Conservation (phyloP, 2,797 vertebrate species). For the Eulemur albifrons region DNA sequence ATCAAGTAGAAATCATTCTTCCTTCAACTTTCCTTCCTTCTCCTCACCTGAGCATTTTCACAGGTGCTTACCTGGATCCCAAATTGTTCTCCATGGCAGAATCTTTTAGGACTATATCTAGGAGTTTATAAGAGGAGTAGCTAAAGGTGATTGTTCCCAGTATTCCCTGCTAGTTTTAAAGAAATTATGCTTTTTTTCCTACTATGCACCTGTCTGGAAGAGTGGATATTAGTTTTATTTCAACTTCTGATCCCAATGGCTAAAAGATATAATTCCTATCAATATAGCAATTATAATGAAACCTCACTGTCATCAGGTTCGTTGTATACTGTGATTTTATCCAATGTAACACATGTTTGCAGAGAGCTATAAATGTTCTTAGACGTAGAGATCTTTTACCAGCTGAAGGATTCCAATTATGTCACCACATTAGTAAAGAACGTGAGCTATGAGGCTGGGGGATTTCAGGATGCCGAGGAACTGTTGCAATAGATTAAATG, state of each 20-base stretch:
- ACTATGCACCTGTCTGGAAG: background rate
- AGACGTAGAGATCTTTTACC: background rate
- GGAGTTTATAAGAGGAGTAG: background rate
- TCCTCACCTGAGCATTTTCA: background rate
- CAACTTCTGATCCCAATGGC: background rate
- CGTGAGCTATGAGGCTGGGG: background rate
- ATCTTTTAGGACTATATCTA: background rate
- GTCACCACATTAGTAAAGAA: background rate
- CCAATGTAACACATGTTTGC: background rate
- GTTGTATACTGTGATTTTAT: background rate
- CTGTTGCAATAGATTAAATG: background rate
- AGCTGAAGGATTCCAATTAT: background rate
- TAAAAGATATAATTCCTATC: background rate
- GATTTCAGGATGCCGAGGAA: background rate
- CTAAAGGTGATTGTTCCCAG: background rate
- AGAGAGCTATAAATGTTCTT: background rate
- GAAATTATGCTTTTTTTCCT: background rate
- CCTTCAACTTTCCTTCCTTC: background rate
- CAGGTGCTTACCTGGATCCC: background rate
- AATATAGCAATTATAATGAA: background rate
- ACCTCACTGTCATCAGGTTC: background rate
- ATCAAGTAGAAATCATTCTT: background rate
- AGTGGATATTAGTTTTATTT: background rate
- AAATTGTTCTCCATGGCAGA: background rate
- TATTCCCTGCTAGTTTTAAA: background rate